A percentile compares a stretch with the other conserved stretches of the same genome.
These are phyloP conservation scores for Pachyramphus minor DNA, from an alignment of 2,113 vertebrate genomes.

Conservation along the genomic window DNA sequence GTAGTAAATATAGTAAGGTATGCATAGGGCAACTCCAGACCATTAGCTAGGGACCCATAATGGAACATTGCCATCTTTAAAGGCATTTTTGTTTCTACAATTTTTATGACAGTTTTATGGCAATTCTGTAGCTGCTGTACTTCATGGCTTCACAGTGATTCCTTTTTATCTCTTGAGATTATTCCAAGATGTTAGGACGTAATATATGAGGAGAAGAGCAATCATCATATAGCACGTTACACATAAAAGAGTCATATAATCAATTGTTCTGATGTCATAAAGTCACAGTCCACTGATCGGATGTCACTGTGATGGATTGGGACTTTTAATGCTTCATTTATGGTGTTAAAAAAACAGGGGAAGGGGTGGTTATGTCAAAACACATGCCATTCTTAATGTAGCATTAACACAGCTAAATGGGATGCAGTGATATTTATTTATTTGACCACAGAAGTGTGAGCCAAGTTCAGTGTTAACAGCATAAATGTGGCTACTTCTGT, in stretches of 20 bases:
- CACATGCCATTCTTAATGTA: slow-evolving; percentile 36
- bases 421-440: slow-evolving; percentile 29
- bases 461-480: neutral
- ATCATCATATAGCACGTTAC: slow-evolving; percentile 20
- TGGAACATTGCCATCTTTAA: slow-evolving; percentile 31
- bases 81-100: slow-evolving; percentile 50
- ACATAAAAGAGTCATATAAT: slow-evolving; percentile 56
- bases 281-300: slow-evolving; percentile 59
- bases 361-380: slow-evolving; percentile 14
- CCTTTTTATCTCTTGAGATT: slow-evolving; percentile 49
- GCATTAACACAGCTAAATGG: slow-evolving; percentile 28
- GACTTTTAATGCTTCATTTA: slow-evolving; percentile 45
- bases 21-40: slow-evolving; percentile 1
- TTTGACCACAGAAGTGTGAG: neutral
- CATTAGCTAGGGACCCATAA: slow-evolving; percentile 29
- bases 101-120: slow-evolving; percentile 51
- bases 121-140: slow-evolving; percentile 27
- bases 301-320: slow-evolving; percentile 58
- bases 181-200: slow-evolving; percentile 25
- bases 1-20: neutral
- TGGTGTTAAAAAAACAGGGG: neutral
- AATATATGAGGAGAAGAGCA: slow-evolving; percentile 45
- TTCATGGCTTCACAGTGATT: neutral
- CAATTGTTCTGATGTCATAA: slow-evolving; percentile 66
- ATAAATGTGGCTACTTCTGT: neutral